Conservation (phyloP, 2,888 invertebrate species). For the Acanthoscelides obtectus region DNA sequence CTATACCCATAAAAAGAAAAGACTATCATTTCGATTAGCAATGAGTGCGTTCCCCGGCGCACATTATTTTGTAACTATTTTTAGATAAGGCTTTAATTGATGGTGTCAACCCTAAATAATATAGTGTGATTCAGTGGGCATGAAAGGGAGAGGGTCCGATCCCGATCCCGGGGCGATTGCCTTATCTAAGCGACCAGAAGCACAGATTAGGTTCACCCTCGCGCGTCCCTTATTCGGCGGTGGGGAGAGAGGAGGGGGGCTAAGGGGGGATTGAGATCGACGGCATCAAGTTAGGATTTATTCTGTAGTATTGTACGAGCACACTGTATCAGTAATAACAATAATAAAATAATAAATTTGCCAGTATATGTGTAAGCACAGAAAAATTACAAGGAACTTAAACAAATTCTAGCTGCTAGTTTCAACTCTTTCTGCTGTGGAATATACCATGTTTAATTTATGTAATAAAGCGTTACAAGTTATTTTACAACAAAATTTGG, state of each 20-base stretch:
- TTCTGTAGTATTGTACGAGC: no score
- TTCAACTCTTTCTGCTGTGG: no score
- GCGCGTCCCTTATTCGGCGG: neutral
- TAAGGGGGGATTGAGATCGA: neutral
- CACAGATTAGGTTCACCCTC: conserved; percentile 45
- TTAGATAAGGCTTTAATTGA: conserved; percentile 48
- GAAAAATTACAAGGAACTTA: no score
- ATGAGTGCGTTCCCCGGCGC: neutral
- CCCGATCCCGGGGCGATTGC: conserved; percentile 45
- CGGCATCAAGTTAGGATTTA: neutral
- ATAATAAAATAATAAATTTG: no score
- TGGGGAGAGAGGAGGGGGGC: neutral
- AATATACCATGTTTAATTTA: no score
- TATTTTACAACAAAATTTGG: no score
- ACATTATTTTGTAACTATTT: conserved; percentile 43
- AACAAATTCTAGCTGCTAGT: no score
- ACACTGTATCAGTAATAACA: no score
- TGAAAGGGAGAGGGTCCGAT: conserved; percentile 30
- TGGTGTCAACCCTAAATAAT: conserved; percentile 47
- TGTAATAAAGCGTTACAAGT: no score
- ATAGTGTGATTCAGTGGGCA: conserved; percentile 42
- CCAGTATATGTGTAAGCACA: no score
- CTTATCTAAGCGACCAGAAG: conserved; percentile 50
- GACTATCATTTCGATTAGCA: neutral
- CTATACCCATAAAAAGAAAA: neutral